A percentile compares a stretch with the other conserved stretches of the same genome.
Conservation (phyloP, 2,113 vertebrate genomes). For the Notarius quadriscutis region DNA sequence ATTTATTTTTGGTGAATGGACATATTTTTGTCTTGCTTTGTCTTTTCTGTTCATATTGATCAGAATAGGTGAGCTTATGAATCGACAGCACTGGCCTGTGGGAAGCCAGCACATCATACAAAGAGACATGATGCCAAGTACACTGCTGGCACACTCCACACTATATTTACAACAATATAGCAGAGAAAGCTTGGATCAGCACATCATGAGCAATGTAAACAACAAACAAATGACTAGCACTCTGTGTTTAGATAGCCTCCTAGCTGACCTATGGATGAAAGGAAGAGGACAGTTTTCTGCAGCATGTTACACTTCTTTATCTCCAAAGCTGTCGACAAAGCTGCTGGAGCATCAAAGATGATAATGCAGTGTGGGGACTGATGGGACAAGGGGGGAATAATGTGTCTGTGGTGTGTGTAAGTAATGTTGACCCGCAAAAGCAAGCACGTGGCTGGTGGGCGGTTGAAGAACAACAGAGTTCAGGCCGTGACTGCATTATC, state of each 20-base stretch:
- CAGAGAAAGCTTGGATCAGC: background rate
- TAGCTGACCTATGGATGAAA: background rate
- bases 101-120: constrained; percentile 16
- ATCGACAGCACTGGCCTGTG: background rate
- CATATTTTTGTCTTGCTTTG: background rate
- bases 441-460: background rate
- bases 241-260: constrained; percentile 16
- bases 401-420: background rate
- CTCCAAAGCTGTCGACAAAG: constrained; percentile 24
- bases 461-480: constrained; percentile 36
- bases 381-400: background rate
- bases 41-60: background rate
- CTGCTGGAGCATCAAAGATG: constrained; percentile 30
- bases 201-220: constrained; percentile 10
- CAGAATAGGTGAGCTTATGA: background rate
- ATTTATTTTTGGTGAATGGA: background rate
- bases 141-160: background rate
- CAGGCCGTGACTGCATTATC: constrained; percentile 19
- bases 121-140: constrained; percentile 4
- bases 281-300: background rate
- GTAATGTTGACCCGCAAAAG: constrained; percentile 11
- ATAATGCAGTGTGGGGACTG: constrained; percentile 19
- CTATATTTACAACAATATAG: constrained; percentile 32
- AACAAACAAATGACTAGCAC: constrained; percentile 31
- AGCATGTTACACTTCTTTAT: constrained; percentile 15